Evolutionary conservation across 2,797 vertebrate species (phyloP), one percentile per base, ranked within the genome.

Genomic region (Heliangelus exortis): DNA sequence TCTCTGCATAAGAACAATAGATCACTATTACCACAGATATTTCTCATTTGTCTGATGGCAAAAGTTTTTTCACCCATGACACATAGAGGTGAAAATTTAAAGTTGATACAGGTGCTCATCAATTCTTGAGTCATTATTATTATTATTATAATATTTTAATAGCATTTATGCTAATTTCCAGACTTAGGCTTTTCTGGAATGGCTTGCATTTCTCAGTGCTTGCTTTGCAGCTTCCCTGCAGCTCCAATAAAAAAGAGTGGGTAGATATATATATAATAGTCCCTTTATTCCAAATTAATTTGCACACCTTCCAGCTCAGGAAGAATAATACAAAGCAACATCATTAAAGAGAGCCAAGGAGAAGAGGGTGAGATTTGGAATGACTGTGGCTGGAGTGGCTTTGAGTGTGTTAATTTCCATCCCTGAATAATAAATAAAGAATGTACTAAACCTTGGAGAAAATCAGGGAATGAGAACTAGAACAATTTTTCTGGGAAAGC

Each of bases 211-310:
- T 92, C 80, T 81, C 65, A 83, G 75, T 77, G 89, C 95, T 94
- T 92, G 89, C 92, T 96, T 94, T 93, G 89, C 93, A 89, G 87
- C 95, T 92, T 92, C 69, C 51, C 62, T 66, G 83, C 88, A 58
- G 92, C 7, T 6, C 80, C 75, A 65, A 2, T 76, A 72, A 71
- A 61, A 61, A 62, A 62, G 71, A 1, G n/a, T 66, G 86, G 67
- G 80, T 58, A n/a, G 20, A 12, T 84, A 1, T 79, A 41, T 39
- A 1, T 79, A 41, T 41, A 39, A 39, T 82, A 72, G 69, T 72
- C 66, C 36, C 26, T 75, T 47, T 81, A 72, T 85, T 93, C 76
- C 79, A 91, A 78, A 86, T 89, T 89, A 88, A 91, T 87, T 79
- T 84, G 69, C 68, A 72, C 89, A 84, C 66, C 61, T 89, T 91